A percentile compares a stretch with the other conserved stretches of the same genome.
Evolutionary conservation across 2,797 vertebrate species (phyloP).

Genomic region (Molossus alvarezi): DNA sequence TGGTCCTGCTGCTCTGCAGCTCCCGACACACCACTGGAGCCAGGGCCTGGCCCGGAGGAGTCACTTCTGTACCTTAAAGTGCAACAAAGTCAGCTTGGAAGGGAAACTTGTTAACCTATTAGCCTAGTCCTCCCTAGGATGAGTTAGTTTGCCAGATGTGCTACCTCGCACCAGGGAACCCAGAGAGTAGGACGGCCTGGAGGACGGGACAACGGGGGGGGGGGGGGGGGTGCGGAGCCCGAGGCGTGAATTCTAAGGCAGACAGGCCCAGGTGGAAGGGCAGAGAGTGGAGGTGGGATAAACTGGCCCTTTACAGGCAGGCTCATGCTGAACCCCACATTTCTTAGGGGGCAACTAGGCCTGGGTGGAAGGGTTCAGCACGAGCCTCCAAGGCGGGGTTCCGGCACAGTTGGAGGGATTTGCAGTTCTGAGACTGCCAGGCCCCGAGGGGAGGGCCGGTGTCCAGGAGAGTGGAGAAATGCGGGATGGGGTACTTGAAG

Average conservation of each 20-base stretch:
- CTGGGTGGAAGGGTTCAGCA: too few species aligned
- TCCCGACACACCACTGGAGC: background rate
- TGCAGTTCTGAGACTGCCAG: background rate
- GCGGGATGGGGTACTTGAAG: background rate
- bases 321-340: background rate
- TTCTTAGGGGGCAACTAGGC: background rate
- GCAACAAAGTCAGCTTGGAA: background rate
- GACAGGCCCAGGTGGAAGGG: background rate
- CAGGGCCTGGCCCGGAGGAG: background rate
- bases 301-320: background rate
- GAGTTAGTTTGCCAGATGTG: background rate
- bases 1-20: background rate
- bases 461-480: background rate
- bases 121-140: background rate
- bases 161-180: background rate
- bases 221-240: background rate
- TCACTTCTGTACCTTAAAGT: slow-evolving; percentile 16
- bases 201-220: background rate
- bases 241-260: background rate
- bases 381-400: background rate
- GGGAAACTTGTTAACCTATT: background rate
- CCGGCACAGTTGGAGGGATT: background rate
- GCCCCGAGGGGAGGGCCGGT: fast-evolving
- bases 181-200: background rate
- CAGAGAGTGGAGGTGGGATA: background rate